These are phyloP conservation scores for Papilio machaon DNA, from an alignment of 1,140 invertebrate species.

Conservation along the genomic window DNA sequence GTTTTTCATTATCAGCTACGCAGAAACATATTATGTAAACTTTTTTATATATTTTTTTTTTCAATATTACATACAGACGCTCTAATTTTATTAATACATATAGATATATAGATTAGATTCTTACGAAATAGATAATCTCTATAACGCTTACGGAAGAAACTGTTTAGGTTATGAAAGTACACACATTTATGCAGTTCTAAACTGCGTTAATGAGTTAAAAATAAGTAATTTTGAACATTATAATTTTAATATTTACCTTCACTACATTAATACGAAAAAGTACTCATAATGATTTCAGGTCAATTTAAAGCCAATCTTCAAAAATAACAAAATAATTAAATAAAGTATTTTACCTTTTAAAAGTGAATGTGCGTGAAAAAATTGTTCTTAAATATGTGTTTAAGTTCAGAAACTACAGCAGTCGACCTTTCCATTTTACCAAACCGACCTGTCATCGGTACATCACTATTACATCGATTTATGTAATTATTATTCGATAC, in stretches of 20 bases:
- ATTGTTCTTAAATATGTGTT: background rate
- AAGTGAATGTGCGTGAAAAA: background rate
- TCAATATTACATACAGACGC: too few species aligned
- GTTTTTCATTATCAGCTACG: too few species aligned
- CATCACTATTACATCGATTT: constrained; percentile 20
- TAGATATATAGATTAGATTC: background rate
- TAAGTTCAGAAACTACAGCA: background rate
- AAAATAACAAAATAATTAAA: background rate
- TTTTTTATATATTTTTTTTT: too few species aligned
- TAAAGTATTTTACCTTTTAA: background rate
- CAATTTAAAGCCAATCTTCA: background rate
- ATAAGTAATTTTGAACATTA: background rate
- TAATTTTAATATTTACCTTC: background rate
- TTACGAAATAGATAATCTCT: background rate
- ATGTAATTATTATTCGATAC: constrained; percentile 17
- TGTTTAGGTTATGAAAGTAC: too few species aligned
- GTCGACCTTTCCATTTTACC: constrained; percentile 1
- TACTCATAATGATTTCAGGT: background rate
- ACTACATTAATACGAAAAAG: background rate
- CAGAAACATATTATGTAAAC: too few species aligned
- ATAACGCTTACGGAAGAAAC: background rate
- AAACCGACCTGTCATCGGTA: constrained; percentile 9
- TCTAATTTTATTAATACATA: too few species aligned
- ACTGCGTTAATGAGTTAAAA: background rate
- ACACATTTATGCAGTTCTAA: background rate